Base-by-base conservation (phyloP, 1,140 invertebrate genomes). In the Aphaenogaster floridana region DNA sequence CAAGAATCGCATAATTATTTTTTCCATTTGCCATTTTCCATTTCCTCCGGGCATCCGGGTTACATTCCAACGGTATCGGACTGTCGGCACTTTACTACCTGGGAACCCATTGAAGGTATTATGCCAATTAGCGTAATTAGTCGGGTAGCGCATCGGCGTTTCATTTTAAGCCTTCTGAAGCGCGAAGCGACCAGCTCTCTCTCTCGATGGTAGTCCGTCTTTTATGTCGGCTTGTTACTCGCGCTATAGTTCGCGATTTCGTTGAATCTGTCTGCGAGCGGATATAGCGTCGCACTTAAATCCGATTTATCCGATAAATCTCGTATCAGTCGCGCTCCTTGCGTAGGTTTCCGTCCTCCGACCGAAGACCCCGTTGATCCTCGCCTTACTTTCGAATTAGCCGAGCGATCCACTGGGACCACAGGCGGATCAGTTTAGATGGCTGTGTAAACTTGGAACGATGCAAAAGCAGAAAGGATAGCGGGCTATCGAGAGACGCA, bases 71-170 rank as follows among this genome's bases (percentile, higher is more conserved):
- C 36, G 34, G 21, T 81, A 84, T 84, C 69, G 50, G 50, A 59
- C 50, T 57, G 42, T 83, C 84, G 63, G 91, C 89, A 89, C 86
- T 89, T 79, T 80, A 66, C 88, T 86, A 89, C 88, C 89, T 84
- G 77, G 52, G 76, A 90, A 90, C 88, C 83, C 72, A 89, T 86
- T 76, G 86, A 88, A 88, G 91, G 92, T 92, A 92, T 93, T 93
- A 92, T 92, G 81, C 91, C 92, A 93, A 93, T 93, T 93, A 93
- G 89, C 89, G 88, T 93, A 93, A 93, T 93, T 93, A 92, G 93
- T 92, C 86, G 59, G 88, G 28, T 36, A 39, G 85, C 42, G 42
- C 84, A 83, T 74, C 57, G 69, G 63, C 87, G 84, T 92, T 92
- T 89, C 80, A 86, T 90, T 86, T 78, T 91, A 91, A 91, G 72